These are phyloP conservation scores for Lysiphlebus fabarum DNA, from an alignment of 1,140 invertebrate genomes.

Conservation along the genomic window DNA sequence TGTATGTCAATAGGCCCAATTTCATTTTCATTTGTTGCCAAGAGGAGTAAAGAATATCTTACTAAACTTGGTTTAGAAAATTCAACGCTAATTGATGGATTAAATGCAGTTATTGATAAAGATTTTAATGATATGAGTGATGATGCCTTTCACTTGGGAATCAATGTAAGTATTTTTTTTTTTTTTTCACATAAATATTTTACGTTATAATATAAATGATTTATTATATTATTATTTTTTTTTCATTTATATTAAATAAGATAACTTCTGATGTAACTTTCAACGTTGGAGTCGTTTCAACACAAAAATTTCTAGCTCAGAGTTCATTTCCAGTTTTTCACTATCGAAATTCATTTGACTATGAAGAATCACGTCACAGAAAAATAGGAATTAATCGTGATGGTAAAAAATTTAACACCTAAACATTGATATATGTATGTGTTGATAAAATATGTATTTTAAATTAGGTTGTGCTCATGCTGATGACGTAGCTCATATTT, in stretches of 20 bases:
- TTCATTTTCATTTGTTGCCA: too few species aligned
- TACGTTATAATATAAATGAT: not conserved
- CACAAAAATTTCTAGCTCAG: slow-evolving; percentile 8
- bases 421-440: too few species aligned
- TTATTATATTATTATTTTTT: not conserved
- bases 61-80: slow-evolving; percentile 31
- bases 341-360: slow-evolving; percentile 16
- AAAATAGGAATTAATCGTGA: not conserved
- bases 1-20: too few species aligned
- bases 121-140: too few species aligned
- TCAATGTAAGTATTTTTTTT: not conserved
- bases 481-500: slow-evolving; percentile 5
- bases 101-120: too few species aligned
- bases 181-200: not conserved
- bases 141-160: not conserved
- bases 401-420: too few species aligned
- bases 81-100: slow-evolving; percentile 46
- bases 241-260: not conserved
- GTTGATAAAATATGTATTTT: too few species aligned
- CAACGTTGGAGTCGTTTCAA: slow-evolving; percentile 13
- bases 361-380: slow-evolving; percentile 6
- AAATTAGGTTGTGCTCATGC: not conserved
- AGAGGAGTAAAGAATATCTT: too few species aligned
- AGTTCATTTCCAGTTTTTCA: slow-evolving; percentile 14
- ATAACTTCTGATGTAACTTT: slow-evolving; percentile 14